phyloP scores from a whole-genome alignment of 2,113 vertebrate genomes.

The Epinephelus moara region DNA sequence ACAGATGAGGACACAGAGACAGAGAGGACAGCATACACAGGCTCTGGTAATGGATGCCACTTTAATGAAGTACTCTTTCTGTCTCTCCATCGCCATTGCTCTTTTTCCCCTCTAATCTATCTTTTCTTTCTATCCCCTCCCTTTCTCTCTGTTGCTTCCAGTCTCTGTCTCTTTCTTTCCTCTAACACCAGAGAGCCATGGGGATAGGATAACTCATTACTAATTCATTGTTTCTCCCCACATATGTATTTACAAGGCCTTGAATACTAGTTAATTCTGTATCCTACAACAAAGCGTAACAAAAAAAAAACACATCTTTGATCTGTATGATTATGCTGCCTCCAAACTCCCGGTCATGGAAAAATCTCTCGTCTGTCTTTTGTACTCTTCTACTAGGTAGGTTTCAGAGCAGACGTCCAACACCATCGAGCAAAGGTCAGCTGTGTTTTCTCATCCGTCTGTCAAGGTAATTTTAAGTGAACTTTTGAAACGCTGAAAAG shows the following conservation, averaged over 20 bases:
- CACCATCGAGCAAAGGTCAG: conserved; percentile 19
- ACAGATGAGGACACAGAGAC: conserved; percentile 38
- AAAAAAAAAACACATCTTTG: conserved; percentile 29
- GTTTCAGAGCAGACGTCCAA: conserved; percentile 28
- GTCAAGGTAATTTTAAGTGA: conserved; percentile 14
- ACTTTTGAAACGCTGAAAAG: conserved; percentile 34
- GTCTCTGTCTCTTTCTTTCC: conserved; percentile 27
- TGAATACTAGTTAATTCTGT: conserved; percentile 51
- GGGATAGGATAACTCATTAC: conserved; percentile 62
- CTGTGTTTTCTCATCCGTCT: conserved; percentile 18
- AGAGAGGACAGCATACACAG: conserved; percentile 32
- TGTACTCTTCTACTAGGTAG: not conserved
- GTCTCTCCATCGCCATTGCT: conserved; percentile 20
- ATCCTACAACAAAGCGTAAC: conserved; percentile 30
- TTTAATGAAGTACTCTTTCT: conserved; percentile 54
- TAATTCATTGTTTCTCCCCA: conserved; percentile 63
- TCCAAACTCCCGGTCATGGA: conserved; percentile 1
- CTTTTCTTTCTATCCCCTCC: conserved; percentile 29
- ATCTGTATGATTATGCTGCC: conserved; percentile 32
- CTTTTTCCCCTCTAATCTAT: conserved; percentile 40
- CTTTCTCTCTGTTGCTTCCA: conserved; percentile 24
- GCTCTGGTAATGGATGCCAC: conserved; percentile 45
- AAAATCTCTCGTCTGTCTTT: not conserved
- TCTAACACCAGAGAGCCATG: conserved; percentile 28
- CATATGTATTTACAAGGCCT: conserved; percentile 59